These are phyloP conservation scores for Ictalurus furcatus DNA, from an alignment of 2,113 vertebrate species.

Conservation along the genomic window DNA sequence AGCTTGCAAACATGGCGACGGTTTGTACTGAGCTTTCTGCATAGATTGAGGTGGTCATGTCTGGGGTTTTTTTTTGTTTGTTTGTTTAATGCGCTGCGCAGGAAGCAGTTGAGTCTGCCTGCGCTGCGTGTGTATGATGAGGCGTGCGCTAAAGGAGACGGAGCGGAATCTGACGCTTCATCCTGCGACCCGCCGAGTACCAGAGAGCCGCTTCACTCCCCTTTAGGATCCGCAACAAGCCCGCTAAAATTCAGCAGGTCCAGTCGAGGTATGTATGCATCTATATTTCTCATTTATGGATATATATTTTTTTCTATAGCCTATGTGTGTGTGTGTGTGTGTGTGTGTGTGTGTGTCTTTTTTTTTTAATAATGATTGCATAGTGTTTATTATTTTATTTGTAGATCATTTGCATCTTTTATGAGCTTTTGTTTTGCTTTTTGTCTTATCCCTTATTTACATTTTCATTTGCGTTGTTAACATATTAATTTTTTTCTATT, in stretches of 20 bases:
- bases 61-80: neutral
- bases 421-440: neutral
- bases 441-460: neutral
- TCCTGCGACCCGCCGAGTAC: slow-evolving; percentile 77
- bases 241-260: slow-evolving; percentile 76
- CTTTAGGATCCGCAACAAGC: slow-evolving; percentile 74
- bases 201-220: slow-evolving; percentile 80
- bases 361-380: neutral
- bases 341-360: neutral
- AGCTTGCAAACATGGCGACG: neutral
- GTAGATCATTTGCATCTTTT: neutral
- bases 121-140: slow-evolving; percentile 82
- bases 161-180: slow-evolving; percentile 87
- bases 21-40: neutral
- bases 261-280: slow-evolving; percentile 74
- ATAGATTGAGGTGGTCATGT: neutral
- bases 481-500: neutral
- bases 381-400: neutral
- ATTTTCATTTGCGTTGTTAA: neutral
- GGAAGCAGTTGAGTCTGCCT: slow-evolving; percentile 83
- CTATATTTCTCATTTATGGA: too few species aligned
- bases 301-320: too few species aligned
- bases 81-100: slow-evolving; percentile 49
- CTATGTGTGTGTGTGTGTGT: too few species aligned
- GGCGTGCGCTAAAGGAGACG: slow-evolving; percentile 79